Evolutionary conservation across 2,888 invertebrate species (phyloP), one percentile per base, ranked within the genome.

Genomic region (Homarus gammarus): DNA sequence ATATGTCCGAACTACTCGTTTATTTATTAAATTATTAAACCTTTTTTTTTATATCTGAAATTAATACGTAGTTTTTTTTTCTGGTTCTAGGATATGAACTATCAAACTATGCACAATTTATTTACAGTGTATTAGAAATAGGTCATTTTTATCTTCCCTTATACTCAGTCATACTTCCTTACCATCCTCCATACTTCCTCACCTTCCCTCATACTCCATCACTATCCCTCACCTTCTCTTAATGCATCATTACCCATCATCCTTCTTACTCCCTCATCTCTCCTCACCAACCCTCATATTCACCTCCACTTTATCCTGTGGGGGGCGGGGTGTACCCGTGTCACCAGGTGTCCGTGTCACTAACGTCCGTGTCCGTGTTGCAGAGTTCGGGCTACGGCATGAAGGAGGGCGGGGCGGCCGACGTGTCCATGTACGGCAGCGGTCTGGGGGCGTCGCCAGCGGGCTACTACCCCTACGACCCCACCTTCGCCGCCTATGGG

Each of bases 391-490:
- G 90, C n/a, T 92, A 92, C 87, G 86, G 92, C 56, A 85, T 92
- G 83, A 92, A 92, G 84, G 92, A 92, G 12, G 87, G 91, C 0
- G 77, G 87, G 18, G 79, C 90, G 8, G 91, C 88, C 18, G 92
- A 90, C 75, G 78, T 88, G 31, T 77, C 89, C 18, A 92, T 91
- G 91, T 92, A 92, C 70, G 92, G 92, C 15, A 97, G 97, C 92
- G 97, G 97, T 92, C 98, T 98, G 95, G 99, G 99, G 95, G 90
- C 91, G 18, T 98, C 98, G 70, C 97, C 98, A 91, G 95, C 99
- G 93, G 96, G 99, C 93, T 99, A 99, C 95, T 99, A 99, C 94
- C 99, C 99, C 73, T 91, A 91, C 85, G 91, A 91, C 86, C 87
- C 90, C 44, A 90, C 91, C 75, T 91, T 91, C 79, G 91, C 91